phyloP scores from a whole-genome alignment of 2,797 vertebrate species.

The Margarornis squamiger region DNA sequence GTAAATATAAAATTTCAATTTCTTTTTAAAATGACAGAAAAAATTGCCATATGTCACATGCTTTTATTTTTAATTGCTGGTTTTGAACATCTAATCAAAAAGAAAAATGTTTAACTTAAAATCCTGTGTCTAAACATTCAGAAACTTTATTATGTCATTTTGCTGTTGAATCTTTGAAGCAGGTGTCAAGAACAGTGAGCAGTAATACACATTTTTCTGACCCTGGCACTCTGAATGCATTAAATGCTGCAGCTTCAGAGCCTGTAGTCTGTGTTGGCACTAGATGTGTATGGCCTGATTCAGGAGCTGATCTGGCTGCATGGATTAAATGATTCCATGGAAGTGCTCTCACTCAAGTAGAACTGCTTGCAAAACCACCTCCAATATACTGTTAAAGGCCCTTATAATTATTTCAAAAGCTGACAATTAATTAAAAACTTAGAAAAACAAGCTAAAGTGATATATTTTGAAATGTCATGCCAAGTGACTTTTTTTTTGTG shows the following conservation, averaged over 20 bases:
- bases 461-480: slow-evolving; percentile 24
- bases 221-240: not conserved
- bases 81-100: not conserved
- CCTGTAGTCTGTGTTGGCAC: not conserved
- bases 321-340: not conserved
- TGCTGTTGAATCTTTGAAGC: not conserved
- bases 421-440: slow-evolving; percentile 14
- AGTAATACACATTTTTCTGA: not conserved
- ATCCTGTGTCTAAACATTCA: not conserved
- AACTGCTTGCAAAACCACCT: not conserved
- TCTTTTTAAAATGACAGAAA: not conserved
- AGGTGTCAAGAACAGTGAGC: not conserved
- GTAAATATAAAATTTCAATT: not conserved
- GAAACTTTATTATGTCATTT: not conserved
- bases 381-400: slow-evolving; percentile 3
- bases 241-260: not conserved
- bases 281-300: not conserved
- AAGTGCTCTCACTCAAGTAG: not conserved
- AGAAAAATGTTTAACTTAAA: not conserved
- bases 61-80: not conserved
- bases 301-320: not conserved
- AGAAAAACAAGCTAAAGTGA: slow-evolving; percentile 17
- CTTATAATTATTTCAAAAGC: slow-evolving; percentile 20
- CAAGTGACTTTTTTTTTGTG: slow-evolving; percentile 16
- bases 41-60: not conserved